phyloP scores from a whole-genome alignment of 1,140 invertebrate species.

The Conus ventricosus region DNA sequence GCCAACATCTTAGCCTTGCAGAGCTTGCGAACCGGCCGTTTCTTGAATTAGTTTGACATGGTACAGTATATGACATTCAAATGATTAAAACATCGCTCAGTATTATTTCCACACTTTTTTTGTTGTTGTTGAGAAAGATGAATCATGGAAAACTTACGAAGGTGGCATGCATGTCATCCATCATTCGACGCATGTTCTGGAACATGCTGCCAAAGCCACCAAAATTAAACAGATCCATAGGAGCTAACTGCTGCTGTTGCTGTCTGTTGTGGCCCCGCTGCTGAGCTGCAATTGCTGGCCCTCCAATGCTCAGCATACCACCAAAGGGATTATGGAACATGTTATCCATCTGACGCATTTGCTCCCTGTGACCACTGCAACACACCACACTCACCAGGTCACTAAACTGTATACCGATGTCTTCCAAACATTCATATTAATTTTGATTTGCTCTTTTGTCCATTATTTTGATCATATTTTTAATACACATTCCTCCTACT shows the following conservation, averaged over 20 bases:
- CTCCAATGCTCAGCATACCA: background rate
- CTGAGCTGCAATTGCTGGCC: background rate
- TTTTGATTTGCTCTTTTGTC: no score
- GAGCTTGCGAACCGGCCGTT: no score
- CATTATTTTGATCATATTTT: no score
- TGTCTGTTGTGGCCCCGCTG: background rate
- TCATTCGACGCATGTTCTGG: constrained; percentile 56
- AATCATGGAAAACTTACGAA: constrained; percentile 47
- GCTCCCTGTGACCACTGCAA: constrained; percentile 39
- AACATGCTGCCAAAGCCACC: constrained; percentile 52
- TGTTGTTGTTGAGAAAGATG: no score
- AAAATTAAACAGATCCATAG: constrained; percentile 28
- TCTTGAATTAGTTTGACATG: no score
- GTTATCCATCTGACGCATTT: constrained; percentile 42
- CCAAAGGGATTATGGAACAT: constrained; percentile 41
- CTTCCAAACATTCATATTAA: no score
- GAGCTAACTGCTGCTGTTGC: constrained; percentile 11
- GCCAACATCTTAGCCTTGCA: no score
- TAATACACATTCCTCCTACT: background rate
- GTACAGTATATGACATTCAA: no score
- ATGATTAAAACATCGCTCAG: no score
- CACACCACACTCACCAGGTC: background rate
- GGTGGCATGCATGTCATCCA: constrained; percentile 52
- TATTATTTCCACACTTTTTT: no score
- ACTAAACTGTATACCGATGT: no score